phyloP scores from a whole-genome alignment of 2,113 vertebrate genomes.

The Paraplagusia blochii region DNA sequence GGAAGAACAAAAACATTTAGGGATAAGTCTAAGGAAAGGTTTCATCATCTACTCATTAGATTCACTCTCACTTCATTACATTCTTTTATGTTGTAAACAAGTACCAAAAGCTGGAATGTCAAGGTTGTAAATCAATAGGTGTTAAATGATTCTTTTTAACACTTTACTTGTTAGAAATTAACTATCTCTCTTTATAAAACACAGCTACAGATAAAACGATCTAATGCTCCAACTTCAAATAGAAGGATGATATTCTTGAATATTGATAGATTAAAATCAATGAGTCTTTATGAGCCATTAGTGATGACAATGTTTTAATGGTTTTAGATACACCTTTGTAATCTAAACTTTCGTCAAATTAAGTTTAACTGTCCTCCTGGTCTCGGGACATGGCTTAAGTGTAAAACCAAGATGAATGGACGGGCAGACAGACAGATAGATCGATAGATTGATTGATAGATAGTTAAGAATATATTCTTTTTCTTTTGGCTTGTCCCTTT shows the following conservation, averaged over 20 bases:
- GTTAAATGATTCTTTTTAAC: neutral
- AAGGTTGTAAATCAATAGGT: slow-evolving; percentile 3
- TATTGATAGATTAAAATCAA: neutral
- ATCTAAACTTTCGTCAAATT: neutral
- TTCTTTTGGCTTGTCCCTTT: no score
- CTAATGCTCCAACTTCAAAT: neutral
- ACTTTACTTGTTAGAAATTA: no score
- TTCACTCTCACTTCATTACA: neutral
- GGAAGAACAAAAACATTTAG: neutral
- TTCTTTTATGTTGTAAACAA: neutral
- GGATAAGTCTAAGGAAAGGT: neutral
- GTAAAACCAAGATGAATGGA: no score
- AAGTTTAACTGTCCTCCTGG: no score
- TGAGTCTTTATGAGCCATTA: neutral
- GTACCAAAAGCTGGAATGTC: slow-evolving; percentile 6
- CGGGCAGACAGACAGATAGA: no score
- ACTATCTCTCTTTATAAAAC: no score
- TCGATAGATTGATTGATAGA: no score
- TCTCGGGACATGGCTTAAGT: no score
- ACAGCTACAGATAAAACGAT: neutral
- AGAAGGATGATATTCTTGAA: neutral
- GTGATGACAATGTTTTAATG: neutral
- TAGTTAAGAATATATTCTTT: no score
- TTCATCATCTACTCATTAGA: neutral
- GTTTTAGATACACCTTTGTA: neutral